Evolutionary conservation across 2,888 invertebrate genomes (phyloP).

Genomic region (Melinaea marsaeus): DNA sequence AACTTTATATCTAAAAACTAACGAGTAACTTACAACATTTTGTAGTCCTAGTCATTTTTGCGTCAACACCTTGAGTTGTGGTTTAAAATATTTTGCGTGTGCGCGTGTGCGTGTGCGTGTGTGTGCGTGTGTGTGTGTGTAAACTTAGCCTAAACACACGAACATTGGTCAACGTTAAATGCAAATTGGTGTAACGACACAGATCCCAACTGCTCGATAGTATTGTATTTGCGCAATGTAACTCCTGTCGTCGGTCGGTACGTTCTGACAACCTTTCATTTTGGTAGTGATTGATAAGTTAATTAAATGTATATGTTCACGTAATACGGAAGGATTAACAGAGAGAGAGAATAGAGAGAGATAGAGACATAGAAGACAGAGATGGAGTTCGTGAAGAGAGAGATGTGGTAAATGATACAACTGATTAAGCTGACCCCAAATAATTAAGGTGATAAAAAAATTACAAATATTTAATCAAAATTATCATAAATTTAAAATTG

Average conservation of each 20-base stretch:
- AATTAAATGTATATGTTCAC: background rate
- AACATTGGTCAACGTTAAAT: constrained; percentile 55
- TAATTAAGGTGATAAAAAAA: too few relatives aligned
- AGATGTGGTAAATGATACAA: too few relatives aligned
- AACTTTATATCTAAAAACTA: too few relatives aligned
- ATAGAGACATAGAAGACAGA: too few relatives aligned
- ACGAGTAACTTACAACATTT: too few relatives aligned
- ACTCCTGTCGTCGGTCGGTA: constrained; percentile 42
- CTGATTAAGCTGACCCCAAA: too few relatives aligned
- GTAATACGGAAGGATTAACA: too few relatives aligned
- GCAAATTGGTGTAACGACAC: constrained; percentile 54
- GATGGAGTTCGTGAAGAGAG: too few relatives aligned
- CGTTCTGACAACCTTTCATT: constrained; percentile 21
- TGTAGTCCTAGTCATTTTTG: too few relatives aligned
- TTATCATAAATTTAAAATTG: too few relatives aligned
- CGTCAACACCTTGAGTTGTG: background rate
- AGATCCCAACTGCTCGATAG: constrained; percentile 63
- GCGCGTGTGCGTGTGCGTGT: background rate
- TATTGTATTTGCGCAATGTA: constrained; percentile 54
- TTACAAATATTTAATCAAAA: too few relatives aligned
- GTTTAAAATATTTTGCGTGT: constrained; percentile 9
- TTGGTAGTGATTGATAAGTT: constrained; percentile 13
- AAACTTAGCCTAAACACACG: constrained; percentile 46
- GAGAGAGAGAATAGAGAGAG: too few relatives aligned
- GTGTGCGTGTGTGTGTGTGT: constrained; percentile 27